Evolutionary conservation across 2,797 vertebrate genomes (phyloP).

Genomic region (Gymnothorax javanicus): DNA sequence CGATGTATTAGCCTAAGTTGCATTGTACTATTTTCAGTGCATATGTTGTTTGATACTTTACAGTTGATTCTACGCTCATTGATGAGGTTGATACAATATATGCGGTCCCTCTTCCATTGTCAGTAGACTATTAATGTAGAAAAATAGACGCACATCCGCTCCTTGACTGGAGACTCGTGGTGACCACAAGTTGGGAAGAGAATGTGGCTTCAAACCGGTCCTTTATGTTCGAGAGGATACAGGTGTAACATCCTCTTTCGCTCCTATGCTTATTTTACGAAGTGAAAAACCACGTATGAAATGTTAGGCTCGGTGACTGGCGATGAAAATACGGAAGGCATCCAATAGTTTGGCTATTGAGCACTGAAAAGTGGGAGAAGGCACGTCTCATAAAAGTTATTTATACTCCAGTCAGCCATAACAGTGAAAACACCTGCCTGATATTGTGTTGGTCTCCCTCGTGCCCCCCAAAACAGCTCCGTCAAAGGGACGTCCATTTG

Average conservation of each 20-base stretch:
- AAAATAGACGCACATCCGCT: constrained; percentile 14
- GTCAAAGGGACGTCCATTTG: too few relatives aligned
- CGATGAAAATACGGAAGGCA: background rate
- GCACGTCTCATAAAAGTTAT: too few relatives aligned
- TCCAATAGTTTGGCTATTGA: background rate
- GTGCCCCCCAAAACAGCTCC: too few relatives aligned
- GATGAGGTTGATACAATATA: background rate
- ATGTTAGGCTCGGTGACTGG: background rate
- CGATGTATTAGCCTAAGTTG: background rate
- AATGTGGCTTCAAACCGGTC: background rate
- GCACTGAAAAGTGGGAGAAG: background rate
- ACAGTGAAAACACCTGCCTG: too few relatives aligned
- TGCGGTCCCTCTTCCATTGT: background rate
- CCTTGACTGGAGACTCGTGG: constrained; percentile 4
- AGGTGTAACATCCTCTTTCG: background rate
- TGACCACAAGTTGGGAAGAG: constrained; percentile 10
- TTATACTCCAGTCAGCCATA: too few relatives aligned
- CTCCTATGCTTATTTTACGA: background rate
- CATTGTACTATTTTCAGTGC: background rate
- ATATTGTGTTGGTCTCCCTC: too few relatives aligned
- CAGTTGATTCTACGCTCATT: background rate
- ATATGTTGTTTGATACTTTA: background rate
- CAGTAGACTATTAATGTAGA: background rate
- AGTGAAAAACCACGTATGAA: background rate
- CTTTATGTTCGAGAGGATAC: constrained; percentile 2